Conservation (phyloP, 2,113 vertebrate species). For the Tetrax tetrax region DNA sequence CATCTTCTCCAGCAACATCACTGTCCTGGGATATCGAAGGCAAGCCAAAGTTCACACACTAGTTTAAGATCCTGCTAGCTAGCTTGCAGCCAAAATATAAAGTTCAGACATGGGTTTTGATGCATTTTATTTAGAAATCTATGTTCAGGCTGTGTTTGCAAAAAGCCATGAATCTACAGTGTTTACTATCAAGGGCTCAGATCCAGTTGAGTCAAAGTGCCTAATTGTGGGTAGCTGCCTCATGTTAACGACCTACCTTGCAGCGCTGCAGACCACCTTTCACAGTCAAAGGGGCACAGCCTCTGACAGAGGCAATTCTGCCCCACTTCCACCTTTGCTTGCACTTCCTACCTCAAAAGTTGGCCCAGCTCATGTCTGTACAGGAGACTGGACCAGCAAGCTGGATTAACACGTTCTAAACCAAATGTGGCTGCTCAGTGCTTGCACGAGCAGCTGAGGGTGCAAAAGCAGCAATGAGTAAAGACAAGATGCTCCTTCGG, state of each 20-base stretch:
- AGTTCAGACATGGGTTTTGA: neutral
- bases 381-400: neutral
- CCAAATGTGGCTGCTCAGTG: neutral
- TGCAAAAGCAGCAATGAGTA: neutral
- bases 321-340: neutral
- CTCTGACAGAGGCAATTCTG: neutral
- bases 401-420: neutral
- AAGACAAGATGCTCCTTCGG: neutral
- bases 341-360: neutral
- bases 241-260: neutral
- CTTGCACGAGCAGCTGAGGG: neutral
- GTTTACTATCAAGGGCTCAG: neutral
- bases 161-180: neutral
- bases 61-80: neutral
- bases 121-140: neutral
- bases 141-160: neutral
- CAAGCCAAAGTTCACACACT: slow-evolving; percentile 62
- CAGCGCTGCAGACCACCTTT: neutral
- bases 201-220: neutral
- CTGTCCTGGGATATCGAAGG: neutral
- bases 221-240: neutral
- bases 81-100: slow-evolving; percentile 36
- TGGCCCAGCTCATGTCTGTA: neutral
- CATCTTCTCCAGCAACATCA: slow-evolving; percentile 30
- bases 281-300: neutral